A percentile compares a stretch with the other conserved stretches of the same genome.
phyloP scores from a whole-genome alignment of 2,113 vertebrate species.

The Myotis lucifugus region DNA sequence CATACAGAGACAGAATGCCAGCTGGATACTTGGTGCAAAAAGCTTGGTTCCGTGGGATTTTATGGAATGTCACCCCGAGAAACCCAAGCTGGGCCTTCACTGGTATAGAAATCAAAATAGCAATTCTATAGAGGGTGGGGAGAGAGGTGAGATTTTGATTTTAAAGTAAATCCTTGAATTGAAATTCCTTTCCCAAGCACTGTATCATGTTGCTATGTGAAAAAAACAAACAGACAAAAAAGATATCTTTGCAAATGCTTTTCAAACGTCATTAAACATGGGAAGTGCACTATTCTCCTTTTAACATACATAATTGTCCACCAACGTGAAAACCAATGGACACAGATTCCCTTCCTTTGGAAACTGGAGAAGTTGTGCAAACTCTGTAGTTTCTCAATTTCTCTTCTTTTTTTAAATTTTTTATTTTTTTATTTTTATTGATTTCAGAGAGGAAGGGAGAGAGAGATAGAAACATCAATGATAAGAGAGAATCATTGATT shows the following conservation, averaged over 20 bases:
- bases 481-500: no score
- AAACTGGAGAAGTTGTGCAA: neutral
- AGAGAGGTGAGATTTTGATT: neutral
- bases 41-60: neutral
- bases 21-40: neutral
- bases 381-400: neutral
- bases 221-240: neutral
- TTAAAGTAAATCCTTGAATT: neutral
- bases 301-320: neutral
- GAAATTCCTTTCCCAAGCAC: constrained; percentile 38
- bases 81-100: neutral
- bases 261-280: neutral
- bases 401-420: neutral
- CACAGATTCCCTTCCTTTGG: neutral
- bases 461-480: no score
- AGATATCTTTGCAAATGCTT: neutral
- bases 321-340: neutral
- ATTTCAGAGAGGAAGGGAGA: no score
- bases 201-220: neutral
- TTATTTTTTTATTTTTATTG: no score
- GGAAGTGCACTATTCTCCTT: neutral
- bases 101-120: neutral
- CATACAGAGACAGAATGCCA: neutral
- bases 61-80: neutral
- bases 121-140: neutral